Evolutionary conservation across 92 coral and sea anemone species (phyloP), one percentile per base, ranked within the genome.

Genomic region (Zoanthus sociatus): DNA sequence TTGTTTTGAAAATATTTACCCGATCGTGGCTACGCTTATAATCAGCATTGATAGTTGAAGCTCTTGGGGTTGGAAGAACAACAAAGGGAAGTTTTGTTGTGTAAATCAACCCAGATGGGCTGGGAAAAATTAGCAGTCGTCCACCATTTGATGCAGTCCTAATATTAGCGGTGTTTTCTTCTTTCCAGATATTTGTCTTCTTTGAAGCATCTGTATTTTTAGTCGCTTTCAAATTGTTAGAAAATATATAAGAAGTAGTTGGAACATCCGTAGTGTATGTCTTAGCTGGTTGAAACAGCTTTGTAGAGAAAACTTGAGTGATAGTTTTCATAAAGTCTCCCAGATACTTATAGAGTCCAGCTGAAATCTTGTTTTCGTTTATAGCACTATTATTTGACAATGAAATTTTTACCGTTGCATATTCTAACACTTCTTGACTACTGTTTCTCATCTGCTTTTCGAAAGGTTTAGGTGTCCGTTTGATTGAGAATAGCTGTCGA

Each of bases 331-430:
- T 50, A 5, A 81, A 16, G 45, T 66, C 63, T 1, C 75, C 12
- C 17, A 81, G 42, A 15, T 81, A 81, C 18, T 66, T 81, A 56
- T 81, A 66, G 14, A 81, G 66, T 63, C 61, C 85, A 81, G 12
- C 45, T 45, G 73, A 32, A 6, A 55, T 47, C 42, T 64, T 21
- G 5, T 32, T 48, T 6, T 20, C 66, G 7, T 45, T 66, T 46
- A 64, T 8, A 15, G 44, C 21, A 45, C 45, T 73, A 17, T 55
- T 47, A 20, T 45, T 66, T 21, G 75, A 45, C 17, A 63, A 66
- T 10, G 75, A n/a, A 18, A 53, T 1, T 3, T 50, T 50, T 42
- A 15, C 85, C 66, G 46, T 6, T 21, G 46, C 20, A 10, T n/a
- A 14, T 16, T 31, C 20, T 30, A 26, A 1, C 21, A 11, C 31